These are phyloP conservation scores for Pelecanus crispus DNA, from an alignment of 2,113 vertebrate species.

Conservation along the genomic window DNA sequence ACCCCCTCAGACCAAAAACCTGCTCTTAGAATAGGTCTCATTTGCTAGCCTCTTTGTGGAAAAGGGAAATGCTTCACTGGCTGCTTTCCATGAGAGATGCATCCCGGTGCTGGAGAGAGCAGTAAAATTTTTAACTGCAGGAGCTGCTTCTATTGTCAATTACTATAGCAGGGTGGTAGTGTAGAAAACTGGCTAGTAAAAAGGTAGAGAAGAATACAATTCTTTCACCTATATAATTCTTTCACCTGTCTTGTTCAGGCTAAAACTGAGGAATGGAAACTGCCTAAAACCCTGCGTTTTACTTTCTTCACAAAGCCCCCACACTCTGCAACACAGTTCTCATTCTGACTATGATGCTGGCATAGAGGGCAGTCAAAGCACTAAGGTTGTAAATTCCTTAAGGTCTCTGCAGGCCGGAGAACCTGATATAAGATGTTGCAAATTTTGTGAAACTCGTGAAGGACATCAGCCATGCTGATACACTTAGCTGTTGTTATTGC, in stretches of 20 bases:
- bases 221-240: background rate
- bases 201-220: background rate
- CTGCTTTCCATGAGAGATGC: background rate
- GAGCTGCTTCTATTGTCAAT: background rate
- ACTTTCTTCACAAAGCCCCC: background rate
- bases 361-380: background rate
- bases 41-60: background rate
- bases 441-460: background rate
- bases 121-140: background rate
- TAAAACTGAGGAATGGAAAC: slow-evolving; percentile 16
- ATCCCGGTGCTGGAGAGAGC: background rate
- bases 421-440: background rate
- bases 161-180: background rate
- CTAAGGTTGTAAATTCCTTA: background rate
- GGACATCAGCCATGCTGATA: rapidly evolving
- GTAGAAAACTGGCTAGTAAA: background rate
- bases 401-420: background rate
- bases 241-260: background rate
- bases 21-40: background rate
- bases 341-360: background rate
- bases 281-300: background rate
- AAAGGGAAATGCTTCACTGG: background rate
- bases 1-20: background rate
- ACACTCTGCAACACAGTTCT: background rate
- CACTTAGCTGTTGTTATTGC: background rate